Evolutionary conservation across 2,113 vertebrate species (phyloP), one percentile per base, ranked within the genome.

Genomic region (Oncorhynchus gorbuscha): DNA sequence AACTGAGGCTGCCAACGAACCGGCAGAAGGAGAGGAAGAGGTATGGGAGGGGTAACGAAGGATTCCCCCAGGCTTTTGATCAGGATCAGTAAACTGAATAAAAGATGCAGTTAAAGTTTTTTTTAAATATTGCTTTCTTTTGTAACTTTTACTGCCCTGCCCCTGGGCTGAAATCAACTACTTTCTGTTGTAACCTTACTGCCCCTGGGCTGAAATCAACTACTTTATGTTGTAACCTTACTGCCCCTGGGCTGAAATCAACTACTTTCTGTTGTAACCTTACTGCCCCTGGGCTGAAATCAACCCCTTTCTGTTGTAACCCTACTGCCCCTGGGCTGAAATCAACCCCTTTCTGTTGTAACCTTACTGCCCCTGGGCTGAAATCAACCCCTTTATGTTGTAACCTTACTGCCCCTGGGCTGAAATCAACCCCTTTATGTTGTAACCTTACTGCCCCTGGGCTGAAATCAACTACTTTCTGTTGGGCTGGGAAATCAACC

Each of bases 11-110:
- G 79, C 72, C 12, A 85, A 75, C 69, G 84, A 88, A 71, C 85
- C 87, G 72, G 79, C 78, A 0, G 89, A 88, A 82, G 88, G 89
- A 83, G 75, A 62, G 55, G 55, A 28, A 28, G 28, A 18, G 49
- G 51, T 55, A 14, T 7, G 51, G 12, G 51, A 5, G 4, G 51
- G 18, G 12, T 18, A 55, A 14, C 12, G 2, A 13, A 51, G 14
- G 49, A 16, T 14, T 4, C 49, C 14, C 49, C 14, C 49, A 14
- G 49, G 49, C 49, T 51, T 51, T 14, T 51, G 49, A 13, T 51
- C 16, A 51, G 49, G 14, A 51, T 51, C 14, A 51, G 12, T 51
- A 4, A 55, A 55, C 51, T 55, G 51, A 55, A 18, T 76, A 14
- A 71, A 79, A 72, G 39, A 45, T 45, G 39, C 39, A 45, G 39